These are phyloP conservation scores for Nomada ferruginata DNA, from an alignment of 2,888 invertebrate species.

Conservation along the genomic window DNA sequence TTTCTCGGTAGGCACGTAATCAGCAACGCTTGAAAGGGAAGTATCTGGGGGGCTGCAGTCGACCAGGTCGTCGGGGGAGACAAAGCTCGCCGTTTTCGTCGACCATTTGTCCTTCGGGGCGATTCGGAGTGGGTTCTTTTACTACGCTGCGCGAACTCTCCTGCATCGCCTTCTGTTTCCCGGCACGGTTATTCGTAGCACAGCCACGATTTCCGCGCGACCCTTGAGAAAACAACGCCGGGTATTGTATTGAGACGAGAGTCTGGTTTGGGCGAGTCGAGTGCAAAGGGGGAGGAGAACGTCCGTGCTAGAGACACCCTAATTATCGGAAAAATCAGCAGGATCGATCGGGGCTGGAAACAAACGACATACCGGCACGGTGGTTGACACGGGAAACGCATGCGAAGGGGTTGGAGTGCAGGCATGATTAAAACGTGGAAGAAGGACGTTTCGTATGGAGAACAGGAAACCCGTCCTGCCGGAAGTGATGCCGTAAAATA, in stretches of 20 bases:
- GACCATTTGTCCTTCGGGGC: constrained; percentile 46
- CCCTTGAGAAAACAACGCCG: constrained; percentile 22
- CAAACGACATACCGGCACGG: neutral
- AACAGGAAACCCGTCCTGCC: neutral
- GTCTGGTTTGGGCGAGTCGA: neutral
- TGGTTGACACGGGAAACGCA: neutral
- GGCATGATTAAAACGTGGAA: neutral
- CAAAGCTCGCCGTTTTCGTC: constrained; percentile 40
- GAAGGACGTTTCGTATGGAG: neutral
- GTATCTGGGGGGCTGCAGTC: constrained; percentile 23
- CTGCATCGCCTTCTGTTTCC: constrained; percentile 26
- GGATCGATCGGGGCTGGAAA: neutral
- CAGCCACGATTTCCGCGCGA: constrained; percentile 7
- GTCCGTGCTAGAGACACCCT: neutral
- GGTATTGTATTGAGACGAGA: constrained; percentile 3
- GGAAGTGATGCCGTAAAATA: constrained; percentile 54
- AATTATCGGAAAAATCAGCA: constrained; percentile 16
- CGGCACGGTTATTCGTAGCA: neutral
- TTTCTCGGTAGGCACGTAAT: constrained; percentile 55
- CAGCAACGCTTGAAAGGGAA: constrained; percentile 44
- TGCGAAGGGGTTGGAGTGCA: neutral
- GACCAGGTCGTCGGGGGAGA: constrained; percentile 21
- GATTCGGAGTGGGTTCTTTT: constrained; percentile 50
- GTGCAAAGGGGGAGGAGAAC: neutral
- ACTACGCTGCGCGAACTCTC: constrained; percentile 28